Conservation (phyloP, 2,888 invertebrate species). For the Sesia apiformis region DNA sequence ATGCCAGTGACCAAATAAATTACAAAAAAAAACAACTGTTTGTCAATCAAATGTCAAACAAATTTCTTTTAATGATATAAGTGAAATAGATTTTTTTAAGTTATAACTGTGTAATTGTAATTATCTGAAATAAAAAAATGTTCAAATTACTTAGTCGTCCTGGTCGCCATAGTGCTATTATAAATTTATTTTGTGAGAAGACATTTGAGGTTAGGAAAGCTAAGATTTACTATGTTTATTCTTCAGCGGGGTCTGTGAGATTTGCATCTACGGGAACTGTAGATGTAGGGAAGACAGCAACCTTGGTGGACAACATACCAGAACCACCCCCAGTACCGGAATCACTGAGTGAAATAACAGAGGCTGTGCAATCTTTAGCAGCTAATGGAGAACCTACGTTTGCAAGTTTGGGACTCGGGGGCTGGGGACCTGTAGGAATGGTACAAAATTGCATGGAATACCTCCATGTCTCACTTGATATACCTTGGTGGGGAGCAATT, state of each 20-base stretch:
- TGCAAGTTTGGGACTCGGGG: constrained; percentile 86
- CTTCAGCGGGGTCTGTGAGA: constrained; percentile 46
- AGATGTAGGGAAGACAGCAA: constrained; percentile 35
- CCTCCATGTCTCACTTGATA: constrained; percentile 83
- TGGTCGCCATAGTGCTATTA: constrained; percentile 48
- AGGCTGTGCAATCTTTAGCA: constrained; percentile 51
- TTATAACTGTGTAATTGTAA: too few relatives aligned
- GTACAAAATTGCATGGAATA: constrained; percentile 88
- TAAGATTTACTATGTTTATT: constrained; percentile 57
- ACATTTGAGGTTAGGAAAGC: constrained; percentile 63
- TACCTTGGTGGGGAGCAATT: constrained; percentile 97
- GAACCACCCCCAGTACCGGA: constrained; percentile 65
- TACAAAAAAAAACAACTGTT: too few relatives aligned
- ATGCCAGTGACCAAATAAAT: too few relatives aligned
- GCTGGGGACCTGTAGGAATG: constrained; percentile 87
- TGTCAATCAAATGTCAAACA: too few relatives aligned
- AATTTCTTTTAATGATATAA: too few relatives aligned
- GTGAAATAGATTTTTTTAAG: too few relatives aligned
- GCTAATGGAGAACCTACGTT: constrained; percentile 84
- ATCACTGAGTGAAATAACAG: constrained; percentile 40
- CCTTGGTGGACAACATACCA: constrained; percentile 49
- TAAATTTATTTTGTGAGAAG: constrained; percentile 51
- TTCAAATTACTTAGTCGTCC: constrained; percentile 58
- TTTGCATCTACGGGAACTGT: constrained; percentile 41
- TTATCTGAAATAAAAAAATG: constrained; percentile 29